Evolutionary conservation across 1,140 invertebrate species (phyloP).

Genomic region (Brachionus plicatilis): DNA sequence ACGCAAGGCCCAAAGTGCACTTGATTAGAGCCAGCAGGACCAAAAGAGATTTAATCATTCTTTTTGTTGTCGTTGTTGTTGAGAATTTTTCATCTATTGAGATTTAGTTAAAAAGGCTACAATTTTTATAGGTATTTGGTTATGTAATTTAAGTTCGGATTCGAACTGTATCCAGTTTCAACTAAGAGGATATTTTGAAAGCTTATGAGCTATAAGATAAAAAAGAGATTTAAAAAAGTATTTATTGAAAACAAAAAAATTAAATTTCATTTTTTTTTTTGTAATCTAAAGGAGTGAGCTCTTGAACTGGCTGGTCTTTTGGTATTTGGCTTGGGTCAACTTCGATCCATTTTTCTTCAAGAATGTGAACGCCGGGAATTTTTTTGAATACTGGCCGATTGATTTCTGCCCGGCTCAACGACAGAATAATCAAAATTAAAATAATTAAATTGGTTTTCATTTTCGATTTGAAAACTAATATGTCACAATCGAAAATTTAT

Average conservation of each 20-base stretch:
- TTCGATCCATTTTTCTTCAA: not conserved
- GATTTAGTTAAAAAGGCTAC: not conserved
- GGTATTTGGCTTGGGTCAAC: not conserved
- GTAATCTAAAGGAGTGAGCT: not conserved
- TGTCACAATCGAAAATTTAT: not conserved
- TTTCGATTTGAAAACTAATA: not conserved
- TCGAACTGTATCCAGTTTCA: not conserved
- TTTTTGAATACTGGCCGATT: not conserved
- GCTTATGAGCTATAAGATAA: not conserved
- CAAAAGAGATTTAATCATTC: not conserved
- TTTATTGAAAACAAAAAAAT: not conserved
- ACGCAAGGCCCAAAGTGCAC: not conserved
- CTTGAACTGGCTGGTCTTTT: not conserved
- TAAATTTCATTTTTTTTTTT: not conserved
- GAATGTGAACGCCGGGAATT: not conserved
- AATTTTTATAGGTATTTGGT: not conserved
- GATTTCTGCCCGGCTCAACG: not conserved
- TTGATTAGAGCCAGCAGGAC: not conserved
- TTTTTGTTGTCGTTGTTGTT: not conserved
- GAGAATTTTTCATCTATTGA: not conserved
- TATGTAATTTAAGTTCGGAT: not conserved
- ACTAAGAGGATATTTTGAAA: not conserved
- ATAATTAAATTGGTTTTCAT: not conserved
- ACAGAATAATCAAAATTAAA: not conserved
- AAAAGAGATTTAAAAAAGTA: not conserved